Conservation (phyloP, 1,140 invertebrate genomes). For the Vanessa tameamea region DNA sequence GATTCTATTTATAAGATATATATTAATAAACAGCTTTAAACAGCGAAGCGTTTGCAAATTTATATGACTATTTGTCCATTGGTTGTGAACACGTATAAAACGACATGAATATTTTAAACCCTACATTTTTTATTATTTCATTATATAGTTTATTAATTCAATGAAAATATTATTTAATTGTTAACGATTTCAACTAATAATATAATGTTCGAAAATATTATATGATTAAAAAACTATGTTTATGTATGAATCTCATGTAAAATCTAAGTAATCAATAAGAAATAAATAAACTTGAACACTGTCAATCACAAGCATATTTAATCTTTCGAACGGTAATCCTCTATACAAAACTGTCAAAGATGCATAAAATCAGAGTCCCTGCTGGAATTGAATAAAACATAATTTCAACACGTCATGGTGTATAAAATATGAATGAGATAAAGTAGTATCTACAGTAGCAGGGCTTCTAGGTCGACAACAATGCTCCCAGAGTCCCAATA, state of each 20-base stretch:
- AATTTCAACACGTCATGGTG: slow-evolving; percentile 53
- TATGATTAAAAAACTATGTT: too few relatives aligned
- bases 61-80: neutral
- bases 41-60: slow-evolving; percentile 19
- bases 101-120: neutral
- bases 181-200: too few relatives aligned
- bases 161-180: neutral
- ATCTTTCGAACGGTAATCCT: neutral
- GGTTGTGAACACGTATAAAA: neutral
- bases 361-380: slow-evolving; percentile 1
- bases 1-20: slow-evolving; percentile 36
- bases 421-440: slow-evolving; percentile 68
- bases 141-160: neutral
- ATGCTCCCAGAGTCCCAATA: slow-evolving; percentile 64
- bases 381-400: slow-evolving; percentile 52
- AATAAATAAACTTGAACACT: too few relatives aligned
- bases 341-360: neutral
- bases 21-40: slow-evolving; percentile 37
- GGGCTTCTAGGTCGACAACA: slow-evolving; percentile 56
- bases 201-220: too few relatives aligned
- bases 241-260: too few relatives aligned
- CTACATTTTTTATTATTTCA: neutral
- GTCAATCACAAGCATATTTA: too few relatives aligned
- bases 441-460: slow-evolving; percentile 45
- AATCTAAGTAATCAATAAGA: too few relatives aligned